Base-by-base conservation (phyloP, 2,888 invertebrate genomes). In the Meta bourneti region DNA sequence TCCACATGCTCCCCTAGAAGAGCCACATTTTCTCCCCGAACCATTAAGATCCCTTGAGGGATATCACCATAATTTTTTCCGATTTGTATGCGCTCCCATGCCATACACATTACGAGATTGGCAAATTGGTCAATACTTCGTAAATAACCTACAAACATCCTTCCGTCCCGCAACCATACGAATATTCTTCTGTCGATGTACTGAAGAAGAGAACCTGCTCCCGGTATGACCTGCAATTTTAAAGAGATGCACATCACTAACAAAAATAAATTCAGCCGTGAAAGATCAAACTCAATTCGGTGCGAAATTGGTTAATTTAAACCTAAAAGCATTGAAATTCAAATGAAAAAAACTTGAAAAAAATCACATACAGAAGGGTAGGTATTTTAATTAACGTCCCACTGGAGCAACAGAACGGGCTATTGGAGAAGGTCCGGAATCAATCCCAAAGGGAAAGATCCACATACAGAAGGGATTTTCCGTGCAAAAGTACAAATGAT, bases 91-190 rank as follows among this genome's bases (percentile, higher is more conserved):
- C 91, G 77, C n/a, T 87, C 83, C 19, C 7, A 19, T 6, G 91
- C 71, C 11, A 71, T 20, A n/a, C 81, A 83, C 51, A 91, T 9
- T 6, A 87, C 78, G 16, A 91, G 78, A 20, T 91, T 91, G 5
- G 83, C 87, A 51, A 91, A 91, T 51, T 81, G 82, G 51, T 91
- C 91, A 20, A 91, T 83, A n/a, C 87, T 91, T 34, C 91, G 74
- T 16, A 91, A 70, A 4, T 16, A 48, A 0, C 91, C 91, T 0
- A 83, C 78, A 20, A 78, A 87, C 49, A 78, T 81, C 13, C 83
- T 77, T 0, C 91, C 91, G 52, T 91, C 91, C 49, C 91, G 80
- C 34, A 91, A 52, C 91, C 91, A 91, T 6, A 91, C 91, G n/a
- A 72, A 74, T 7, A 91, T 86, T 20, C 48, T 71, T 49, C 87